Base-by-base conservation (phyloP, 2,888 invertebrate genomes). In the Harpagoxenus sublaevis region DNA sequence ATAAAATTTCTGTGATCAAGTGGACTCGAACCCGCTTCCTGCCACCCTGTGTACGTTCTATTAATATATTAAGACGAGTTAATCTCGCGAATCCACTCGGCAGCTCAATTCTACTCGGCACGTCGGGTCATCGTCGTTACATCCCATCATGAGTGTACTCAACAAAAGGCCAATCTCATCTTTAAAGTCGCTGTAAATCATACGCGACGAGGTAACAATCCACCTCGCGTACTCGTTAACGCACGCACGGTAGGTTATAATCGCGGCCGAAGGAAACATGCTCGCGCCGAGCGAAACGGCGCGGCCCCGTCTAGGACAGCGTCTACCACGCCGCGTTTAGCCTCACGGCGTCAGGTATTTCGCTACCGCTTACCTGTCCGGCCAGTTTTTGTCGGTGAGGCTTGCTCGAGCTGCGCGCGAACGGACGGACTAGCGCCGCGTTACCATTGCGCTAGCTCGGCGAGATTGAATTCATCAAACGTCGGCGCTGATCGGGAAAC, bases 321-420 rank as follows among this genome's bases (percentile, higher is more conserved):
- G 88, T 87, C 84, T 85, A 82, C 86, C 79, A 87, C 82, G 79
- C 81, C 84, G 83, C 85, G 87, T 84, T 78, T 83, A 87, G 81
- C 82, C 51, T 84, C 85, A 63, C 62, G 57, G 79, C 84, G 35
- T 74, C 84, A 74, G 82, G 77, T 88, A 87, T 84, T 88, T 84
- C 79, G 74, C 86, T 79, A 84, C 85, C 83, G 55, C 70, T 86
- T 87, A 87, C 91, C 84, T 74, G 90, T 84, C 87, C 66, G 89
- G 87, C 92, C 85, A 90, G 91, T 92, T 92, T 92, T 92, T 92
- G 85, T 87, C 65, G 88, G 84, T 81, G 85, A 66, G 84, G 85
- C 88, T 88, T 88, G 91, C 87, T 90, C 92, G 86, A 77, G 77
- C 18, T 23, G 83, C 79, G 84, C 35, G 55, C 57, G 60, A 60